Evolutionary conservation across 2,888 invertebrate genomes (phyloP).

Genomic region (Drosophila picticornis): DNA sequence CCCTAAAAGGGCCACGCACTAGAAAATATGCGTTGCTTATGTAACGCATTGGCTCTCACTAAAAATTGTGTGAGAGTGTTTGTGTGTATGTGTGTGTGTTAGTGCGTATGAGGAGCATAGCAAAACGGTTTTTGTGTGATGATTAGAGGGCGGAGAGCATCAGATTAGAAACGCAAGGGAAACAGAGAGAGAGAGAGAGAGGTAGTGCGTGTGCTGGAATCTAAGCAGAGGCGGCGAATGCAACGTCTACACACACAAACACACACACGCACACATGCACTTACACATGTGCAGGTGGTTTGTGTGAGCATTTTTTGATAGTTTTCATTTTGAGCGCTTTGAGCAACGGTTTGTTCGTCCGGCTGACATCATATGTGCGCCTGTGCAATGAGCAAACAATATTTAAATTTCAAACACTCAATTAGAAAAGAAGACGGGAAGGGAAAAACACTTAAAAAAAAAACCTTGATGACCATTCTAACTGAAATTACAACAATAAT

Average conservation of each 20-base stretch:
- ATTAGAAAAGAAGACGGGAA: not conserved
- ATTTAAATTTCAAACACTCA: conserved; percentile 66
- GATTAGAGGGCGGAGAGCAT: conserved; percentile 16
- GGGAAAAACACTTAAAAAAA: not conserved
- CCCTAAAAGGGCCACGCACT: conserved; percentile 57
- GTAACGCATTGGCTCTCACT: conserved; percentile 58
- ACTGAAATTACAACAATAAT: not conserved
- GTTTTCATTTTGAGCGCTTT: conserved; percentile 31
- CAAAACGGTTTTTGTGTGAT: conserved; percentile 30
- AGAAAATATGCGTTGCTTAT: conserved; percentile 43
- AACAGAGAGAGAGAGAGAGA: conserved; percentile 19
- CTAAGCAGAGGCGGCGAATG: conserved; percentile 14
- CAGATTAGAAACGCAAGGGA: conserved; percentile 19
- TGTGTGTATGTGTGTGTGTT: conserved; percentile 13
- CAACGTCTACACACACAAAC: conserved; percentile 5
- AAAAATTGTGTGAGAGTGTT: conserved; percentile 26
- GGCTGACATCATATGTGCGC: conserved; percentile 56
- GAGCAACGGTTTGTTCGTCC: conserved; percentile 18
- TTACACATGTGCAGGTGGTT: conserved; percentile 45
- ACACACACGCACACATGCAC: not conserved
- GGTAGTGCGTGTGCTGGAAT: conserved; percentile 7
- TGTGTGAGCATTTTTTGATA: conserved; percentile 29
- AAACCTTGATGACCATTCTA: not conserved
- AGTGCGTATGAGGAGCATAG: conserved; percentile 25
- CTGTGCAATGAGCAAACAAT: conserved; percentile 62